Evolutionary conservation across 1,140 invertebrate genomes (phyloP).

Genomic region (Pseudomyrmex flavicornis): DNA sequence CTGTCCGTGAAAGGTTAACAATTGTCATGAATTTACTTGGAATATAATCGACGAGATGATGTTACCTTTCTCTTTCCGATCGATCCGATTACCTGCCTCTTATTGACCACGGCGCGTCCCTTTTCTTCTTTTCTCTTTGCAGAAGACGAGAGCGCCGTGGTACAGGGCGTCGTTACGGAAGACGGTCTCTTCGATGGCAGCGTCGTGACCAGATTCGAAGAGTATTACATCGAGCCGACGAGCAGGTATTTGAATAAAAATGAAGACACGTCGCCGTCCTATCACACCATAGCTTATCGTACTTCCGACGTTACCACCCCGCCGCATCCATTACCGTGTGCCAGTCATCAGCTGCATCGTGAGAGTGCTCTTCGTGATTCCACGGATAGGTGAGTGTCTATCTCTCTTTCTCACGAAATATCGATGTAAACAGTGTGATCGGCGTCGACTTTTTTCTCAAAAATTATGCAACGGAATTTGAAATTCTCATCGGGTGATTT

Average conservation of each 20-base stretch:
- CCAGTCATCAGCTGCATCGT: conserved; percentile 84
- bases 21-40: background rate
- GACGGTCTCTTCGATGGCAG: conserved; percentile 96
- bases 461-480: background rate
- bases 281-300: conserved; percentile 94
- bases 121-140: conserved; percentile 78
- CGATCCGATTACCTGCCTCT: conserved; percentile 26
- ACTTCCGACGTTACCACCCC: conserved; percentile 92
- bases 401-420: background rate
- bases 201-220: conserved; percentile 90
- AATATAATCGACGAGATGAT: background rate
- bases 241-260: conserved; percentile 87
- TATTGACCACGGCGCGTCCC: background rate
- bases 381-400: conserved; percentile 70
- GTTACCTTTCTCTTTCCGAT: background rate
- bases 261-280: conserved; percentile 84
- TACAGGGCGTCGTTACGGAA: conserved; percentile 93
- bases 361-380: conserved; percentile 67
- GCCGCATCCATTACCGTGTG: conserved; percentile 83
- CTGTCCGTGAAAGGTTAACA: background rate
- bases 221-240: conserved; percentile 95
- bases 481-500: background rate
- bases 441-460: background rate
- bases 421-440: background rate
- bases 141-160: conserved; percentile 94